A percentile compares a stretch with the other conserved stretches of the same genome.
These are phyloP conservation scores for Cerceris rybyensis DNA, from an alignment of 2,888 invertebrate genomes.

Conservation along the genomic window DNA sequence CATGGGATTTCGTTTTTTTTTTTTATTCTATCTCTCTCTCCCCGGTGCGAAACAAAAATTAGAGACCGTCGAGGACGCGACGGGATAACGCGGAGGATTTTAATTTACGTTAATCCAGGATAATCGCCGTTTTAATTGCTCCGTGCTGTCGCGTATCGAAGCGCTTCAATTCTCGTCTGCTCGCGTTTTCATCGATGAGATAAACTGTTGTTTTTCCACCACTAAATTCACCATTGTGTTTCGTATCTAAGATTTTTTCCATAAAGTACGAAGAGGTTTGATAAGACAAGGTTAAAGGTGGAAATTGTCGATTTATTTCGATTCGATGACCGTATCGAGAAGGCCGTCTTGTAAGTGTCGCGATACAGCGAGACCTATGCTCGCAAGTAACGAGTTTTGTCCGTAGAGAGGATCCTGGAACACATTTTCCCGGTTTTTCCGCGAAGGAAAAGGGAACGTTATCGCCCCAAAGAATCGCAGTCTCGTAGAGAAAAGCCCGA, in stretches of 20 bases:
- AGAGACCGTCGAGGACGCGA: background rate
- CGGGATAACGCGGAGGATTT: background rate
- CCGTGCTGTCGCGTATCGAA: no score
- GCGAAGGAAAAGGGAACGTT: slow-evolving; percentile 15
- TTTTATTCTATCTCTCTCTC: background rate
- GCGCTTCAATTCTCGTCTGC: no score
- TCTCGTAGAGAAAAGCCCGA: slow-evolving; percentile 6
- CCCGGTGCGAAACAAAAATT: background rate
- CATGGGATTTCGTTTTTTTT: background rate
- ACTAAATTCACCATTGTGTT: background rate
- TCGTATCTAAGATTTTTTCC: background rate
- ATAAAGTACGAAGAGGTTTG: background rate
- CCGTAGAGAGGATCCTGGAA: slow-evolving; percentile 7
- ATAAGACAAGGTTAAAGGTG: background rate
- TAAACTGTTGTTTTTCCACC: no score
- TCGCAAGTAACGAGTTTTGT: slow-evolving; percentile 29
- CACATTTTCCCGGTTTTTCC: slow-evolving; percentile 21
- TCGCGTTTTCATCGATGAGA: no score
- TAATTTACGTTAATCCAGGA: background rate
- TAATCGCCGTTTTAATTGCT: no score
- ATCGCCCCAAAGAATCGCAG: slow-evolving; percentile 38
- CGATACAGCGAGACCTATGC: background rate
- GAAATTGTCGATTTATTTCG: slow-evolving; percentile 13
- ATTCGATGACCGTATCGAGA: slow-evolving; percentile 9
- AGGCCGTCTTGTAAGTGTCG: background rate